Evolutionary conservation across 2,797 vertebrate species (phyloP).

Genomic region (Bradypus variegatus): DNA sequence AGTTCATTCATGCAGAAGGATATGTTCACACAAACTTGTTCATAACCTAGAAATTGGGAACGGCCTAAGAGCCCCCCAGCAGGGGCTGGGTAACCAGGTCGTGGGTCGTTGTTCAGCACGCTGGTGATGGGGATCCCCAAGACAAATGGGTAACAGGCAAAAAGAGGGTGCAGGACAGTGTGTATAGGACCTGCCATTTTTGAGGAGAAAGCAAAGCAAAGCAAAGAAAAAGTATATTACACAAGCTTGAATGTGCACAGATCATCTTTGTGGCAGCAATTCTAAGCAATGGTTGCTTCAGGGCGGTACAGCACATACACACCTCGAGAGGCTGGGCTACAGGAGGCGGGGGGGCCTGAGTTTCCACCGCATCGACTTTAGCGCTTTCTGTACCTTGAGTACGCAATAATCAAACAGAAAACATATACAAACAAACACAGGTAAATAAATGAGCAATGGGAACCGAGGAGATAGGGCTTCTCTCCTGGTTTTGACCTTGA

Average conservation of each 20-base stretch:
- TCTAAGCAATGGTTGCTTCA: not conserved
- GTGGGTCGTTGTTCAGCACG: no score
- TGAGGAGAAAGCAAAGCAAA: not conserved
- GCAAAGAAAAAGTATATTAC: not conserved
- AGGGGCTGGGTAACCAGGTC: not conserved
- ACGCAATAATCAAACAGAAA: not conserved
- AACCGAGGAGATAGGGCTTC: not conserved
- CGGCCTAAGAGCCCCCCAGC: not conserved
- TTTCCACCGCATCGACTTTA: not conserved
- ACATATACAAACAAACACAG: not conserved
- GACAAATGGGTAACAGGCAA: not conserved
- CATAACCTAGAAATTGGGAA: not conserved
- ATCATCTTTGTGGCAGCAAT: not conserved
- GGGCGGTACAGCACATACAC: not conserved
- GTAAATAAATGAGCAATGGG: not conserved
- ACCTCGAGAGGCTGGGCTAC: not conserved
- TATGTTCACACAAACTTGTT: not conserved
- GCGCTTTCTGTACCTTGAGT: not conserved
- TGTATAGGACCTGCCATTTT: not conserved
- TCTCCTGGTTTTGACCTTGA: not conserved
- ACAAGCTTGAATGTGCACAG: not conserved
- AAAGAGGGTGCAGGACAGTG: accelerated
- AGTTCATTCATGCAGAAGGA: not conserved
- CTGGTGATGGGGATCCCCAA: not conserved
- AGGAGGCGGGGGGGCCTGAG: not conserved